Base-by-base conservation (phyloP, 2,113 vertebrate species). In the Xiphorhynchus elegans region DNA sequence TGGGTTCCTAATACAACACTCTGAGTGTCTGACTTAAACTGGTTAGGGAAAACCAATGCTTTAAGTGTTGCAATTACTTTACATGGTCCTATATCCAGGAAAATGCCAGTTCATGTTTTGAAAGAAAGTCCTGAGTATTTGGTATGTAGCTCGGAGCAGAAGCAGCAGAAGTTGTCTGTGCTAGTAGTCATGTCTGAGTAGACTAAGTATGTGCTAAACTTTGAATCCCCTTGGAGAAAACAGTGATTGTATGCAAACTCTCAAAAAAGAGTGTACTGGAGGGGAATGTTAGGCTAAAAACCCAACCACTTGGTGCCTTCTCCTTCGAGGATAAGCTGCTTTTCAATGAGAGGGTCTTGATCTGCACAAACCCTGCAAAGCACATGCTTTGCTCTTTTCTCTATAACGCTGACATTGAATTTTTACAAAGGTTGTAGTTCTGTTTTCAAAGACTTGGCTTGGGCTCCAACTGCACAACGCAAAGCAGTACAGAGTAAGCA, bases 391-490 rank as follows among this genome's bases (percentile, higher is more conserved):
- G 16, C 7, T 59, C 9, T 89, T 84, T 89, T 84, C 13, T 33
- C 25, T 82, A 4, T 55, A 93, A 66, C 9, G 58, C 37, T 87
- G 60, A 74, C 40, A 25, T 17, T 46, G 66, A 49, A 67, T 74
- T 89, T 86, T 90, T 87, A 81, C 33, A 59, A 77, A 95, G 23
- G 42, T 59, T 67, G n/a, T 63, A 63, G 78, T 49, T 93, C 68
- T 91, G 13, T 72, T 90, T 93, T 84, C 66, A 78, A 84, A 93
- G 42, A 44, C 84, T 70, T 63, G 82, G 69, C 82, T 87, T 49
- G n/a, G 21, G 9, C 17, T 91, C 33, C 74, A 82, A 56, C 69
- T 87, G 47, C 78, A 67, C n/a, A 63, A 23, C 73, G 91, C 52
- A 75, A 93, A 95, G 31, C 60, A 74, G 59, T 62, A 89, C 55